Evolutionary conservation across 2,888 invertebrate species (phyloP).

Genomic region (Xylota segnis): DNA sequence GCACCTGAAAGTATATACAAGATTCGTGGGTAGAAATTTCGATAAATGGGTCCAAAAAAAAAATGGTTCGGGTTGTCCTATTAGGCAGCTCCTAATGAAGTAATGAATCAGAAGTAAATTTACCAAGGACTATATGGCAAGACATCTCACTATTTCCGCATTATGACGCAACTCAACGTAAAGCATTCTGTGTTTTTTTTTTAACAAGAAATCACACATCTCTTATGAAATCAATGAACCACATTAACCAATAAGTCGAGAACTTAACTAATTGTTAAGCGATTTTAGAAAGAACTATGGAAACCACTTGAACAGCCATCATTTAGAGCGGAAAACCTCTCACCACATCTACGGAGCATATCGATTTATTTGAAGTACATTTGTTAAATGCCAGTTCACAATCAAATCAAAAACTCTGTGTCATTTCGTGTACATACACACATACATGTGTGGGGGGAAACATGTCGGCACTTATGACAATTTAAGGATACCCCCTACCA

Average conservation of each 20-base stretch:
- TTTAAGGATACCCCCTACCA: conserved; percentile 25
- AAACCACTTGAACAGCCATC: neutral
- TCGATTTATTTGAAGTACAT: conserved; percentile 25
- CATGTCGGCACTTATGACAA: conserved; percentile 53
- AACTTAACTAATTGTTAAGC: conserved; percentile 20
- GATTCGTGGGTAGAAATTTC: too few species aligned
- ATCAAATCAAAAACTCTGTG: conserved; percentile 14
- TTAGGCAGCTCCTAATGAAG: too few species aligned
- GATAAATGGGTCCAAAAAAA: too few species aligned
- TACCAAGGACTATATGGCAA: too few species aligned
- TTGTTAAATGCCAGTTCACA: conserved; percentile 17
- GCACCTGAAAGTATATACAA: too few species aligned
- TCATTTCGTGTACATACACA: conserved; percentile 11
- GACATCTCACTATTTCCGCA: too few species aligned
- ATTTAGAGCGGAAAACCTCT: neutral
- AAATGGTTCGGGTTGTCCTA: too few species aligned
- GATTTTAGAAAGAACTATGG: conserved; percentile 17
- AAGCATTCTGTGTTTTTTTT: too few species aligned
- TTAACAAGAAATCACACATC: too few species aligned
- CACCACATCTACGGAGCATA: neutral
- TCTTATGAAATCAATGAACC: neutral
- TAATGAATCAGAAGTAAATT: too few species aligned
- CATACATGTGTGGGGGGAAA: conserved; percentile 15
- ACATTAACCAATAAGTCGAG: neutral
- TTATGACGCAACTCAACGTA: too few species aligned